Evolutionary conservation across 1,140 invertebrate species (phyloP).

Genomic region (Vollenhovia emeryi): DNA sequence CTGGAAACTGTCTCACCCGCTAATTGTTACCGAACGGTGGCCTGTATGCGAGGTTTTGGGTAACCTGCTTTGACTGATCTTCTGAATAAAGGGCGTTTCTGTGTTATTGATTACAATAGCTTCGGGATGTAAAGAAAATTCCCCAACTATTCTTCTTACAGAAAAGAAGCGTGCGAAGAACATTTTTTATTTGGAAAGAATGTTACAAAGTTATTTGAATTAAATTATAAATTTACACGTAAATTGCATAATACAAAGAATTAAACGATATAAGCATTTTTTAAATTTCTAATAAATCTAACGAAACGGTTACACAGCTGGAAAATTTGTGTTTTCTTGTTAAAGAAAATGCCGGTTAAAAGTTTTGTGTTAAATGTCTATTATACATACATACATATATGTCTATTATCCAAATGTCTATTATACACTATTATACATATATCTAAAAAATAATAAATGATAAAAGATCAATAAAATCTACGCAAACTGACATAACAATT

Average conservation of each 20-base stretch:
- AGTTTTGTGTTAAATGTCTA: no score
- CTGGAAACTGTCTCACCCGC: slow-evolving; percentile 61
- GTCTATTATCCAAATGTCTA: no score
- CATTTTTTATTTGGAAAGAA: no score
- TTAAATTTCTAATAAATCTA: background rate
- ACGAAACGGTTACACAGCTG: no score
- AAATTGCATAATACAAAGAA: background rate
- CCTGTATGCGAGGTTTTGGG: background rate
- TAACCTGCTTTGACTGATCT: background rate
- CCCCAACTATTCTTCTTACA: background rate
- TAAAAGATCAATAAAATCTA: background rate
- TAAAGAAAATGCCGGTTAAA: no score
- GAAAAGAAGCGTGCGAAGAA: background rate
- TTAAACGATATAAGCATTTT: background rate
- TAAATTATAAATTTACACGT: background rate
- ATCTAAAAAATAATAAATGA: background rate
- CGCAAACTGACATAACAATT: background rate
- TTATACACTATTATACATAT: background rate
- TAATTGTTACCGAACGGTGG: slow-evolving; percentile 67
- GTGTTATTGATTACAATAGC: background rate
- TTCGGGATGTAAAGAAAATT: background rate
- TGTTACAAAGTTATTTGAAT: no score
- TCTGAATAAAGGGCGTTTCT: background rate
- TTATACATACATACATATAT: no score
- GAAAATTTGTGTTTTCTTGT: no score